A percentile compares a stretch with the other conserved stretches of the same genome.
Evolutionary conservation across 2,797 vertebrate genomes (phyloP).

Genomic region (Chiroxiphia lanceolata): DNA sequence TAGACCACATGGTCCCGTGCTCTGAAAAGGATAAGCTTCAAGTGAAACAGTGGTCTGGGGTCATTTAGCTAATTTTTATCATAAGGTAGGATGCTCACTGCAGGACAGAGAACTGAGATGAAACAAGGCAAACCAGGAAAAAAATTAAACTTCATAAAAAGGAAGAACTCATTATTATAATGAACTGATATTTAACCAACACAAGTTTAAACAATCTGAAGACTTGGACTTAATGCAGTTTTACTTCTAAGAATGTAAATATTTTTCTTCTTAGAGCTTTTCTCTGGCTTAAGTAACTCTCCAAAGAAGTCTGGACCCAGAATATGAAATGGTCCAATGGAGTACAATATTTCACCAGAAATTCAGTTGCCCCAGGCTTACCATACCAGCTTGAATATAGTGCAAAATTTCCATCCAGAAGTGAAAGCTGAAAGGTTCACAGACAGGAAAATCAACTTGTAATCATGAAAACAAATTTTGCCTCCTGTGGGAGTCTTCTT

Average conservation of each 20-base stretch:
- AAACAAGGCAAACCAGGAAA: not conserved
- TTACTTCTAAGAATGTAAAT: not conserved
- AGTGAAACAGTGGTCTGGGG: not conserved
- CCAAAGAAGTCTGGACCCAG: not conserved
- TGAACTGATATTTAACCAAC: not conserved
- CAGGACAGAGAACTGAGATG: not conserved
- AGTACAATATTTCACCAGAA: not conserved
- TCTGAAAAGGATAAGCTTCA: not conserved
- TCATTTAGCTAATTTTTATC: not conserved
- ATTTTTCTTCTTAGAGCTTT: not conserved
- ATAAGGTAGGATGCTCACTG: not conserved
- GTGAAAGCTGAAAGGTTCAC: not conserved
- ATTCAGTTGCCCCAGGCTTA: not conserved
- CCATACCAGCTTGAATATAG: not conserved
- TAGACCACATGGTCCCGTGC: rapidly evolving
- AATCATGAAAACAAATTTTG: not conserved
- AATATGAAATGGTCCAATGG: not conserved
- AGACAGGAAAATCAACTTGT: not conserved
- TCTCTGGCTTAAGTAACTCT: not conserved
- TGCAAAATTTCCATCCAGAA: not conserved
- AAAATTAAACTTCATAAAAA: not conserved
- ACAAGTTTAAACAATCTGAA: not conserved
- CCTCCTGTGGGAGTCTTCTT: not conserved
- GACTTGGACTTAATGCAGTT: not conserved
- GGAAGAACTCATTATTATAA: not conserved